phyloP scores from a whole-genome alignment of 2,113 vertebrate genomes.

The Cnemophilus loriae region DNA sequence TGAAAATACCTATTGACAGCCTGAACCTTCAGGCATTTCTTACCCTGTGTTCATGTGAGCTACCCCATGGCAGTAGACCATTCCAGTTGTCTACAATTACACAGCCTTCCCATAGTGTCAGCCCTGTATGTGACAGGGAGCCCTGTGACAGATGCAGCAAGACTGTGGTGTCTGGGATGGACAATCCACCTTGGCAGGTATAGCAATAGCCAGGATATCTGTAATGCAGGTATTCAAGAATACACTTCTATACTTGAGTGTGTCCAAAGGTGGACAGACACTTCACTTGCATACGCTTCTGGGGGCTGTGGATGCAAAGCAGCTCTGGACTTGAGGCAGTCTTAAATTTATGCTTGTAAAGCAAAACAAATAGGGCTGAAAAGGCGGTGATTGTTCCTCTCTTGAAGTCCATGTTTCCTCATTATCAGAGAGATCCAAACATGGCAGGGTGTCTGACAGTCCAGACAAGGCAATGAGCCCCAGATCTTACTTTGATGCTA shows the following conservation, averaged over 20 bases:
- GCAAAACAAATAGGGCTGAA: not conserved
- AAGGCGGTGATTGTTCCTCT: not conserved
- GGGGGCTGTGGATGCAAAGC: not conserved
- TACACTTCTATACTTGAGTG: not conserved
- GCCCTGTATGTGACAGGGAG: not conserved
- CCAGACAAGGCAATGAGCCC: not conserved
- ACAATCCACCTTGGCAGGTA: not conserved
- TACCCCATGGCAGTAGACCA: not conserved
- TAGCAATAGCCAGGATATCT: not conserved
- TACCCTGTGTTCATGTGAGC: not conserved
- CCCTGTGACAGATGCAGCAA: not conserved
- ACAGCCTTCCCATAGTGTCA: accelerated
- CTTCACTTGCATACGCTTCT: not conserved
- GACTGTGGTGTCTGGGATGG: not conserved
- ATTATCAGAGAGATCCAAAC: not conserved
- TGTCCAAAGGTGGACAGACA: not conserved
- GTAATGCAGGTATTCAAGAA: not conserved
- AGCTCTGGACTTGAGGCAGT: not conserved
- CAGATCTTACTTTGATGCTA: not conserved
- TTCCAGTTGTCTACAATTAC: not conserved
- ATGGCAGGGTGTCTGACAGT: not conserved
- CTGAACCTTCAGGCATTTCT: not conserved
- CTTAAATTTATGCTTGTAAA: not conserved
- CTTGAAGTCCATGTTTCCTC: not conserved
- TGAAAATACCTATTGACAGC: not conserved